A percentile compares a stretch with the other conserved stretches of the same genome.
Evolutionary conservation across 2,888 invertebrate species (phyloP).

Genomic region (Pediacus dermestoides): DNA sequence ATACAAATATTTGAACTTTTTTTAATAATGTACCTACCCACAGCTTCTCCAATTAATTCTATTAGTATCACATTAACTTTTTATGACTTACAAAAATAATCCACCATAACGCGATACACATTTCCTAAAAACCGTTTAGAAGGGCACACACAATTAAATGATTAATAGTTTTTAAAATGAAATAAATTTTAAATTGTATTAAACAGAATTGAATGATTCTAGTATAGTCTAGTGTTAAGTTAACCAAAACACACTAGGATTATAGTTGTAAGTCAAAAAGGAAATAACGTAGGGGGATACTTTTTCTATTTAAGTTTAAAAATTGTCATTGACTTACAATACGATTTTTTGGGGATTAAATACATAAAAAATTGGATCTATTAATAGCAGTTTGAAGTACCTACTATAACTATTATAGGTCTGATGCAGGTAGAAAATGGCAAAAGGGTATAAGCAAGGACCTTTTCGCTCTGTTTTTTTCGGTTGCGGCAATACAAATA

Average conservation of each 20-base stretch:
- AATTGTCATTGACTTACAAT: conserved; percentile 48
- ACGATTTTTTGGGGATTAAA: conserved; percentile 42
- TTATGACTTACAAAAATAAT: conserved; percentile 20
- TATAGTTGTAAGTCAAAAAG: conserved; percentile 44
- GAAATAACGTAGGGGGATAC: conserved; percentile 31
- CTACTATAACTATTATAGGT: conserved; percentile 32
- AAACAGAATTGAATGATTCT: conserved; percentile 49
- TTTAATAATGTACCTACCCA: conserved; percentile 23
- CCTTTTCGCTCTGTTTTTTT: conserved; percentile 36
- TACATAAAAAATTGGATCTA: conserved; percentile 29
- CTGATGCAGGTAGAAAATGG: conserved; percentile 24
- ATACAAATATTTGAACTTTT: no score
- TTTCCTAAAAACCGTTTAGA: conserved; percentile 27
- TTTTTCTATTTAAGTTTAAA: conserved; percentile 41
- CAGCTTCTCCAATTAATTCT: conserved; percentile 17
- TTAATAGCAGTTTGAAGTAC: conserved; percentile 16
- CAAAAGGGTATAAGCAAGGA: conserved; percentile 33
- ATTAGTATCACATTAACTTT: conserved; percentile 28
- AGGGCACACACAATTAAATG: conserved; percentile 31
- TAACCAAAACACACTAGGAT: conserved; percentile 47
- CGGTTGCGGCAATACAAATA: conserved; percentile 41
- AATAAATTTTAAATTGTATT: conserved; percentile 26
- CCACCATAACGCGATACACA: conserved; percentile 30
- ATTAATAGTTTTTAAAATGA: conserved; percentile 39
- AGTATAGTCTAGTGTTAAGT: conserved; percentile 40